Evolutionary conservation across 2,113 vertebrate species (phyloP), one percentile per base, ranked within the genome.

Genomic region (Burhinus oedicnemus): DNA sequence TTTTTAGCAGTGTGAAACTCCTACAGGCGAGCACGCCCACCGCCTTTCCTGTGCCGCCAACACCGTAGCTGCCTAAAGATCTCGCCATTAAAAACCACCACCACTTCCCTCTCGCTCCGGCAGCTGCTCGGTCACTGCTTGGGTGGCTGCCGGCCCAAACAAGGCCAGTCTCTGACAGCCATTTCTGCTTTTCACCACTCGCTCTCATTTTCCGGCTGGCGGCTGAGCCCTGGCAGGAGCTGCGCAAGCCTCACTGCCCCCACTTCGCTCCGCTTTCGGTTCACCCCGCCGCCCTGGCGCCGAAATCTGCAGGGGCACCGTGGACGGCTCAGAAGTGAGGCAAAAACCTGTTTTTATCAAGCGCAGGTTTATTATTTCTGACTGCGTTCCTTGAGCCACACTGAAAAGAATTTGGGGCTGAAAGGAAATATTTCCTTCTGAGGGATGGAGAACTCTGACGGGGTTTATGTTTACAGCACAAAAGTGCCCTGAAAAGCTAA

Each of bases 211-310:
- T 74, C 42, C 1, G 2, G 8, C 25, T 11, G 23, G 34, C 6
- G 8, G 27, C 20, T 44, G 51, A 87, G 34, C 8, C 5, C 49
- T 12, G 44, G 30, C 62, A 44, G 18, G 34, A 20, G n/a, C 44
- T 71, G 29, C 3, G 2, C 13, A 18, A 91, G 38, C 29, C 52
- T 66, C 42, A 18, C 16, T 9, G 6, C 22, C 21, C 27, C 9
- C 2, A 5, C 29, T 82, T n/a, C 0, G 0, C 18, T 78, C 15
- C 3, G 4, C 32, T 71, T 82, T 71, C 1, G 0, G 42, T n/a
- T 88, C 58, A 88, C 34, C 14, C 57, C 54, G 42, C 16, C 26
- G 30, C 5, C 0, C n/a, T 4, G 0, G 68, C 0, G 2, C 40
- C 36, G 12, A 60, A 85, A 72, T 19, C 36, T 27, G 20, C 51